Evolutionary conservation across 2,888 invertebrate genomes (phyloP), one percentile per base, ranked within the genome.

Genomic region (Epinotia bilunana): DNA sequence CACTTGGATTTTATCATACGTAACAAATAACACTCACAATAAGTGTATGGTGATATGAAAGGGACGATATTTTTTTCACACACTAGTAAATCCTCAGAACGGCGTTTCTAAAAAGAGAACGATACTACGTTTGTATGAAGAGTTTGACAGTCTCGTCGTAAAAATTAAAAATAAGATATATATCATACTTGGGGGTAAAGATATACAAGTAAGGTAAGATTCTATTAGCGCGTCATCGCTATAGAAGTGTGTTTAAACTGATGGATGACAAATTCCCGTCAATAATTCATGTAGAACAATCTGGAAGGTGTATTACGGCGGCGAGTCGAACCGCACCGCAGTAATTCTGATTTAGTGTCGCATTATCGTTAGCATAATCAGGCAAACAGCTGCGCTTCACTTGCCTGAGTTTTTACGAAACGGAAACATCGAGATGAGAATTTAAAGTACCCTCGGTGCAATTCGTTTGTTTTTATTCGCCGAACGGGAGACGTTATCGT

Each of bases 291-390:
- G 74, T 70, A 55, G 61, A 77, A 74, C 73, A 74, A 74, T 53
- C 72, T 72, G 74, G 57, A 62, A 76, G 77, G 80, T 77, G 76
- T 74, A 76, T 78, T 78, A 76, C 68, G 70, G 73, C 69, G 55
- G 57, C 62, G 68, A 73, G 70, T 64, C 60, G 69, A 73, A 76
- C 75, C 72, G 74, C 79, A 76, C 64, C 73, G 72, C 72, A 78
- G 77, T 82, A 81, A 84, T 84, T 84, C 83, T 81, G 81, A 82
- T 83, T 84, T 84, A 84, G 79, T 79, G 82, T 79, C 83, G 77
- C 85, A 87, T 87, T 86, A 87, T 87, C 88, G 87, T 88, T 87
- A 87, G 86, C 86, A 87, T 87, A 87, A 87, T 88, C 84, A 87
- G 83, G 81, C 77, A 79, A 80, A 77, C 85, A 84, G 83, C 83